These are phyloP conservation scores for Cheilosia impressa DNA, from an alignment of 2,888 invertebrate species.

Conservation along the genomic window DNA sequence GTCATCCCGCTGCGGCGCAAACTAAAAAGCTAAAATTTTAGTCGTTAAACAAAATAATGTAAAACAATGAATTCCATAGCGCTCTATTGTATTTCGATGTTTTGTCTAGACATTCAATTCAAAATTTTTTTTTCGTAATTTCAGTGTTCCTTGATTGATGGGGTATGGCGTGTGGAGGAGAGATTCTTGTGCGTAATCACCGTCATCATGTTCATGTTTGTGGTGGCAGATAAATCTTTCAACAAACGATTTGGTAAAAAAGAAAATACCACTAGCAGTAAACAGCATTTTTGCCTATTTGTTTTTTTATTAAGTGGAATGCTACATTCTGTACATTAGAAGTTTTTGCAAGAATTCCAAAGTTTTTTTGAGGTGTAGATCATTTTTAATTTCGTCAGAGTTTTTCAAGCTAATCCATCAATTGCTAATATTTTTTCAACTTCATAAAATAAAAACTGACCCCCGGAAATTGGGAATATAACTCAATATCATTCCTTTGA, in stretches of 20 bases:
- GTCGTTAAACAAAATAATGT: no score
- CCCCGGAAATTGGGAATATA: background rate
- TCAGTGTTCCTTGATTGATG: constrained; percentile 23
- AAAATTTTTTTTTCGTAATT: background rate
- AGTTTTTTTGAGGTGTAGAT: no score
- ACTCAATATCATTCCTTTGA: constrained; percentile 17
- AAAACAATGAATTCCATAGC: no score
- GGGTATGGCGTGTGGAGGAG: background rate
- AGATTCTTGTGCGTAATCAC: constrained; percentile 20
- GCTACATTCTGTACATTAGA: no score
- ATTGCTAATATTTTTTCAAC: no score
- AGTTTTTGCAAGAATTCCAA: no score
- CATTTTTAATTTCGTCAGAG: no score
- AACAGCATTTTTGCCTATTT: constrained; percentile 25
- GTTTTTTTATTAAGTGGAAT: background rate
- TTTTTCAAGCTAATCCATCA: no score
- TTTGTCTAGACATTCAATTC: background rate
- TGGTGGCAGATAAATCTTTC: constrained; percentile 8
- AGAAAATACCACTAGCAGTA: constrained; percentile 26
- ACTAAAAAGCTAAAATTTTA: no score
- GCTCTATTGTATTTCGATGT: no score
- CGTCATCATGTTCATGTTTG: constrained; percentile 7
- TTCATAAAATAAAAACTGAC: background rate
- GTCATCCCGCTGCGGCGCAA: no score
- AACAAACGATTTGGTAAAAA: background rate